Evolutionary conservation across 2,113 vertebrate genomes (phyloP), one percentile per base, ranked within the genome.

Genomic region (Silurus asotus): DNA sequence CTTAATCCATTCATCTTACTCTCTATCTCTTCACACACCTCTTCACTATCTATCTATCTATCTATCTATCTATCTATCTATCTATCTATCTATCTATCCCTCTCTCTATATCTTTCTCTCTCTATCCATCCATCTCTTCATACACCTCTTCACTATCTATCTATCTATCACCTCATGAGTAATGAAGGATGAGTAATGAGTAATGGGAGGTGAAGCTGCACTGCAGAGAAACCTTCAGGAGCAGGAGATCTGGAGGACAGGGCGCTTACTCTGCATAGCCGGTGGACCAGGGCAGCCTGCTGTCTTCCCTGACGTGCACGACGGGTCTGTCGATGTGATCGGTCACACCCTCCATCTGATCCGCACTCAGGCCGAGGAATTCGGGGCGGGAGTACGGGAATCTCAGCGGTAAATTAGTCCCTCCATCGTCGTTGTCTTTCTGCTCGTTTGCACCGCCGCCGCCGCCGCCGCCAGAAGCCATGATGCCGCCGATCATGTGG

Each of bases 251-350:
- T 58, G 82, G 10, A 74, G 55, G 59, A 55, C 58, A 13, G 19
- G 20, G n/a, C 14, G 72, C 98, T 99, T 94, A 99, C 98, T 99
- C 97, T 76, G 98, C 97, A 90, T 99, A 99, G 86, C 98, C 98
- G 37, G 97, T 97, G 92, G 95, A 94, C 97, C 98, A 99, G 62
- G 97, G 97, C 93, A 99, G 93, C 89, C 96, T 90, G 89, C 92
- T 92, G 75, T 93, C 96, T 92, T 99, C 97, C 94, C 96, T 98
- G 90, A 97, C 94, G 81, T 96, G 97, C 90, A 98, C 95, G 93
- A 99, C 97, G 88, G 97, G 97, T 90, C 98, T 94, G 56, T 96
- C 95, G 59, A 97, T 94, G 93, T 98, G 97, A 89, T 99, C 97
- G 53, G 97, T 96, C 74, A 96, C 97, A 93, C 98, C 97, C 93